phyloP scores from a whole-genome alignment of 2,113 vertebrate genomes.

The Zapus hudsonius region DNA sequence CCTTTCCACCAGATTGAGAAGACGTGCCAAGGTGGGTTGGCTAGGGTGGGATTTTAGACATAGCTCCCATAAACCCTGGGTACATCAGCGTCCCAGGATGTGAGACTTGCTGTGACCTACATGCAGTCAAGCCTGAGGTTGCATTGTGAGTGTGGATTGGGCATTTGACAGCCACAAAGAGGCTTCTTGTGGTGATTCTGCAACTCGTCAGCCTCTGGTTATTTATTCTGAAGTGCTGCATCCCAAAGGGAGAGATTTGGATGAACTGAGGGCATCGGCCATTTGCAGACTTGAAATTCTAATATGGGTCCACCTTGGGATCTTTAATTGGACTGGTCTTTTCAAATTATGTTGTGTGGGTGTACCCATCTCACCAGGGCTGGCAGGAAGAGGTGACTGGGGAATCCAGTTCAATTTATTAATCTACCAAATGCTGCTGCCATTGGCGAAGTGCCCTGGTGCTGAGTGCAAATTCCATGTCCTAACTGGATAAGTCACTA shows the following conservation, averaged over 20 bases:
- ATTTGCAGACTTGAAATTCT: not conserved
- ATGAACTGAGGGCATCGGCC: not conserved
- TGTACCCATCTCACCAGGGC: not conserved
- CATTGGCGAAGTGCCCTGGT: not conserved
- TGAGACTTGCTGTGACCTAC: not conserved
- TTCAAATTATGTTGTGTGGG: not conserved
- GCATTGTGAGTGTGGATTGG: fast-evolving
- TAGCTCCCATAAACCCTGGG: not conserved
- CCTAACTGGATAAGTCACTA: not conserved
- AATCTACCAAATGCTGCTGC: not conserved
- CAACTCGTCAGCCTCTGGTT: not conserved
- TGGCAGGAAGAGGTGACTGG: not conserved
- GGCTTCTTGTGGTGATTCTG: not conserved
- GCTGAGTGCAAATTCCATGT: not conserved
- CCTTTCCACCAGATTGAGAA: not conserved
- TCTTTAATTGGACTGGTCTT: not conserved
- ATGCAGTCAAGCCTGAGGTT: not conserved
- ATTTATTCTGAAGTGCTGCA: not conserved
- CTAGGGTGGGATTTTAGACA: not conserved
- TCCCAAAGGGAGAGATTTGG: not conserved
- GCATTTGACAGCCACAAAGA: not conserved
- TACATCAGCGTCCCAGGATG: not conserved
- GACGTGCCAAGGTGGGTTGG: no score
- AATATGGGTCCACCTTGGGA: not conserved
- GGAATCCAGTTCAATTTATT: not conserved